A percentile compares a stretch with the other conserved stretches of the same genome.
Evolutionary conservation across 2,113 vertebrate species (phyloP).

Genomic region (Nycticorax nycticorax): DNA sequence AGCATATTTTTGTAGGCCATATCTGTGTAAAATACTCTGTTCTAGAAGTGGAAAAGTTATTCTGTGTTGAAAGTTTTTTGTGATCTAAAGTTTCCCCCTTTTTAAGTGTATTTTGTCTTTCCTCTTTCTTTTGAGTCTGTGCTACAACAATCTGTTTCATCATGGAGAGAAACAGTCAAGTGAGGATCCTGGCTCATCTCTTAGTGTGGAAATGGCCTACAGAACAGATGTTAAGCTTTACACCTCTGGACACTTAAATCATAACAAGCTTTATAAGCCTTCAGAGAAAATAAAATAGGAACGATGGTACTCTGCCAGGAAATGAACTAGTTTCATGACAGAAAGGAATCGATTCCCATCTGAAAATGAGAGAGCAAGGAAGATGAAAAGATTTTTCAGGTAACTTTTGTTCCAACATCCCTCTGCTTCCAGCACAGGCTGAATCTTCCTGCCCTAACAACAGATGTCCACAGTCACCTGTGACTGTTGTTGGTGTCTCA

Average conservation of each 20-base stretch:
- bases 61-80: neutral
- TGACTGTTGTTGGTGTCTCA: neutral
- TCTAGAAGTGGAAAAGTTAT: neutral
- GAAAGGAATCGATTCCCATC: neutral
- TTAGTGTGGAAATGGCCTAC: slow-evolving; percentile 69
- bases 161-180: neutral
- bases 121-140: neutral
- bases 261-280: slow-evolving; percentile 60
- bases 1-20: neutral
- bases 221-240: slow-evolving; percentile 69
- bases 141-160: neutral
- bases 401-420: slow-evolving; percentile 23
- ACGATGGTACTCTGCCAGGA: slow-evolving; percentile 45
- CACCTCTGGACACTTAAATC: slow-evolving; percentile 73
- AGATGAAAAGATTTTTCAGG: slow-evolving; percentile 51
- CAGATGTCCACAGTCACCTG: neutral
- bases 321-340: neutral
- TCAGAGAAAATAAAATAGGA: neutral
- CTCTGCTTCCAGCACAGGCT: neutral
- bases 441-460: neutral
- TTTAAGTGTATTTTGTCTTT: neutral
- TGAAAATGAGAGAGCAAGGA: neutral
- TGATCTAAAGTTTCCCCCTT: neutral
- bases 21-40: neutral
- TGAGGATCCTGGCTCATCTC: slow-evolving; percentile 34